Conservation (phyloP, 2,888 invertebrate genomes). For the Parnassius orleans region DNA sequence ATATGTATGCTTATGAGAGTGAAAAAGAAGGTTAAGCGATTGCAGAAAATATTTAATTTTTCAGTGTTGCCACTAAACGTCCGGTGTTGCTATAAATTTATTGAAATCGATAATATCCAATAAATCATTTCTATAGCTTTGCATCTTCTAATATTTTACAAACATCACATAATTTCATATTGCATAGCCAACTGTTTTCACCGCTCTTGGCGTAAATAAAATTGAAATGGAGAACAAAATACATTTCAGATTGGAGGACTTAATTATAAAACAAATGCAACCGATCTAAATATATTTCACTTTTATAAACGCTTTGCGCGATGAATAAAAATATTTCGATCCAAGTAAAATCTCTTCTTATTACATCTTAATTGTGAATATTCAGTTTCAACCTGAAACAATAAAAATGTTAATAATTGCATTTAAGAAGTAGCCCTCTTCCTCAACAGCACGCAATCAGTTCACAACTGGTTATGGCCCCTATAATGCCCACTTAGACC, state of each 20-base stretch:
- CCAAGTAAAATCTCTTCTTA: constrained; percentile 1
- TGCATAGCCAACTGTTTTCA: background rate
- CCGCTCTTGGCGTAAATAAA: background rate
- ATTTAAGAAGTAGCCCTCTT: too few relatives aligned
- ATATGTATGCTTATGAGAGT: too few relatives aligned
- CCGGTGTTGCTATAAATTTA: background rate
- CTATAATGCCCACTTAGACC: too few relatives aligned
- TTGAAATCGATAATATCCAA: background rate
- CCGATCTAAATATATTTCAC: background rate
- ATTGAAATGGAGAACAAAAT: background rate
- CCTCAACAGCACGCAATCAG: too few relatives aligned
- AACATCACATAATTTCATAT: background rate
- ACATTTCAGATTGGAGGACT: too few relatives aligned
- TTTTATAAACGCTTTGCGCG: background rate
- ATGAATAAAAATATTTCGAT: background rate
- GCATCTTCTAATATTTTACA: background rate
- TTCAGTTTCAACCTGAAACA: constrained; percentile 36
- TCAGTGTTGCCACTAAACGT: background rate
- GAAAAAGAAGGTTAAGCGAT: too few relatives aligned
- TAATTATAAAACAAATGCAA: background rate
- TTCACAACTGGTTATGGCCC: too few relatives aligned
- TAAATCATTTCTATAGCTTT: background rate
- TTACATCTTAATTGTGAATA: constrained; percentile 18
- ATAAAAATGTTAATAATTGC: background rate
- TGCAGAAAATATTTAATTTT: background rate